Evolutionary conservation across 2,888 invertebrate species (phyloP), one percentile per base, ranked within the genome.

Genomic region (Rugalucina vietnamica): DNA sequence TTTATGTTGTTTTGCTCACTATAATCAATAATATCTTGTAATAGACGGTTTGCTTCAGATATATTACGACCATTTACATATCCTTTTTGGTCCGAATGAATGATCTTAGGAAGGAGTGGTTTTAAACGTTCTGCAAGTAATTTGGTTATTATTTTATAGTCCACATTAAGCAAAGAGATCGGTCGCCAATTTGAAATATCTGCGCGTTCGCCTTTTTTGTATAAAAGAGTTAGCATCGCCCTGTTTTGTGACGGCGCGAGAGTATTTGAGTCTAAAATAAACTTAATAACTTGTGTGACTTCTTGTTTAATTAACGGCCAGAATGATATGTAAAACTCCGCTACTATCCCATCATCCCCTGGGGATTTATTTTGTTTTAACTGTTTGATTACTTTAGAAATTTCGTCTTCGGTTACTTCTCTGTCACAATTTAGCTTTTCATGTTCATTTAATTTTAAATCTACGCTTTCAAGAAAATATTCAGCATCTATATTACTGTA

Each of bases 121-220:
- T 78, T 78, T 14, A 71, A 27, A 27, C 71, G 39, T 36, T 78
- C 37, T 10, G 71, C 50, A 0, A 78, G n/a, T 27, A 43, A 36
- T 50, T 73, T 79, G 21, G 79, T 39, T 0, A 72, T 39, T n/a
- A 79, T 60, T 43, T 79, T 79, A 27, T 73, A 79, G 24, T 79
- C 79, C 1, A 79, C 79, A 43, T 79, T 79, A 0, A 79, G n/a
- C 0, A 73, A 27, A 18, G 79, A 65, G 29, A 78, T 57, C 3
- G 71, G 78, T 4, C 78, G 72, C 78, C 78, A 78, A 43, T 78
- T 73, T 72, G 57, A 18, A n/a, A 73, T 39, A 29, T 60, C 60
- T 29, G 27, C 60, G 2, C 60, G 60, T 29, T 60, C 60, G 18
- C 60, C 60, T 29, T 60, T 60, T 27, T 60, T 24, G 10, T 27